Percentiles rank a stretch among this genome's conserved stretches.
Evolutionary conservation across 2,888 invertebrate genomes (phyloP).

Genomic region (Bruchidius siliquastri): DNA sequence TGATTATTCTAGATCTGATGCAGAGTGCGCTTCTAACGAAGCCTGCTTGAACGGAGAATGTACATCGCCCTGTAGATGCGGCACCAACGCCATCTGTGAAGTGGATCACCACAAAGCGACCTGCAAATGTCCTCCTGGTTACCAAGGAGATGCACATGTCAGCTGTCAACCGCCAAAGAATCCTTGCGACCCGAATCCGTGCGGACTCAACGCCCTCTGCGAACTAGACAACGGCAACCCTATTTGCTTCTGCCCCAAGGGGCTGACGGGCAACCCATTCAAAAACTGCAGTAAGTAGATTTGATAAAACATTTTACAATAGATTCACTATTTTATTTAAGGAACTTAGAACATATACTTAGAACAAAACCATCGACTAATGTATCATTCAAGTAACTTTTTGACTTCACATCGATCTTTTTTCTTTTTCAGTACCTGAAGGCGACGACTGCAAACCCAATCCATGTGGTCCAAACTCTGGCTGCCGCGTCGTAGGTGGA

Average conservation of each 20-base stretch:
- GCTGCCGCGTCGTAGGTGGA: conserved; percentile 70
- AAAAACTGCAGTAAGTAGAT: conserved; percentile 78
- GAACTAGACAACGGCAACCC: conserved; percentile 81
- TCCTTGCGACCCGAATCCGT: conserved; percentile 81
- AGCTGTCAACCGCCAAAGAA: conserved; percentile 71
- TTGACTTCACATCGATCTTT: too few species aligned
- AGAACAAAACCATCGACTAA: too few species aligned
- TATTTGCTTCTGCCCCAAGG: conserved; percentile 85
- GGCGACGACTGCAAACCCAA: conserved; percentile 79
- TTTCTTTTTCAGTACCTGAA: conserved; percentile 67
- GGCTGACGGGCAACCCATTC: conserved; percentile 86
- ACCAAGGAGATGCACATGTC: conserved; percentile 68
- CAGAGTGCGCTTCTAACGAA: conserved; percentile 68
- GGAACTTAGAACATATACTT: too few species aligned
- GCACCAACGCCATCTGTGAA: conserved; percentile 75
- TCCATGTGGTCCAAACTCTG: conserved; percentile 79
- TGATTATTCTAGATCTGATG: conserved; percentile 47
- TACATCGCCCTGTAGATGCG: conserved; percentile 73
- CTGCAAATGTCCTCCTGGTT: conserved; percentile 80
- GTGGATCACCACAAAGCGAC: conserved; percentile 72
- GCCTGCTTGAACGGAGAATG: conserved; percentile 76
- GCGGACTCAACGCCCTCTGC: conserved; percentile 79
- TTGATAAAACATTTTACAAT: too few species aligned
- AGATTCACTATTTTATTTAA: background rate
- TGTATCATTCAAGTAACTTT: background rate